Base-by-base conservation (phyloP, 2,113 vertebrate species). In the Neolamprologus modestus region DNA sequence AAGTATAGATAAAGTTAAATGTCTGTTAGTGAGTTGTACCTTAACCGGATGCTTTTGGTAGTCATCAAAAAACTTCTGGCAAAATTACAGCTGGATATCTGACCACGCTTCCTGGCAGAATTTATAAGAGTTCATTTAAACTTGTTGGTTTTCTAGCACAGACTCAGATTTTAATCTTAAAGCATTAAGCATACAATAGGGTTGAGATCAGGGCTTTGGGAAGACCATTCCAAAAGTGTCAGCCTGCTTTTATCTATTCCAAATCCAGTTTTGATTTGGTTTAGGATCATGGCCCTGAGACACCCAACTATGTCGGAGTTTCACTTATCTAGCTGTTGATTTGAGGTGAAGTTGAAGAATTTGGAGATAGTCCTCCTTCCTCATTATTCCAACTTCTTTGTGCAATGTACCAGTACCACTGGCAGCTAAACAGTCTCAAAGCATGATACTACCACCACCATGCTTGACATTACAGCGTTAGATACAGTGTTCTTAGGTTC, bases 261-360 rank as follows among this genome's bases (percentile, higher is more conserved):
- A 37, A 68, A 5, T 37, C 19, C 61, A 68, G 33, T 37, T 13
- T 37, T 68, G 11, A 14, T 21, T 37, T 68, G 19, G 19, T 40
- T 68, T 68, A 13, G 63, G 63, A 68, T 68, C 33, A 2, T 21
- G 33, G 61, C 8, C 57, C 28, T 1, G 35, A 12, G 11, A 40
- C 19, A 68, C 11, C 63, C 35, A 40, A 68, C 35, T 68, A 0
- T 68, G 35, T 68, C 0, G 0, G 3, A 21, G 63, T 68, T 40
- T 68, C 19, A 21, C 19, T 40, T 40, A 68, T 68, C 63, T 14
- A 68, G 4, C 63, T 68, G 63, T 40, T 68, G 35, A 68, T 40
- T 40, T 40, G 7, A 68, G n/a, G 7, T 68, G 1, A 68, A 68
- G 35, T 40, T 40, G 63, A 68, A 68, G 63, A 40, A 68, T 68